A percentile compares a stretch with the other conserved stretches of the same genome.
These are phyloP conservation scores for Pararge aegeria DNA, from an alignment of 1,140 invertebrate species.

Conservation along the genomic window DNA sequence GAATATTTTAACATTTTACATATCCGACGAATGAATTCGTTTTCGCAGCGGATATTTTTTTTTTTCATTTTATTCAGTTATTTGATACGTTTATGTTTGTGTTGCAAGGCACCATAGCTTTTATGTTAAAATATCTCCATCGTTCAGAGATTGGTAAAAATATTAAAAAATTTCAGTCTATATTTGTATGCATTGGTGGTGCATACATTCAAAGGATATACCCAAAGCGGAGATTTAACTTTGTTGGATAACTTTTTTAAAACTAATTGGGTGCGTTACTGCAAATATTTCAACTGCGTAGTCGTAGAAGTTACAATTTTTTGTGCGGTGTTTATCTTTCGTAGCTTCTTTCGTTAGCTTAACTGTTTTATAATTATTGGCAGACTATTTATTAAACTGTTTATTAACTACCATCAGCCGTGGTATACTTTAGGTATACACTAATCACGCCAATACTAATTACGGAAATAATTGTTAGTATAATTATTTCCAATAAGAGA, in stretches of 20 bases:
- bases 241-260: slow-evolving; percentile 15
- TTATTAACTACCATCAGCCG: too few relatives aligned
- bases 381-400: too few relatives aligned
- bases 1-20: slow-evolving; percentile 79
- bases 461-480: too few relatives aligned
- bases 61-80: slow-evolving; percentile 66
- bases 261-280: slow-evolving; percentile 18
- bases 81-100: slow-evolving; percentile 69
- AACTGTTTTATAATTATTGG: too few relatives aligned
- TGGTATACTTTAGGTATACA: too few relatives aligned
- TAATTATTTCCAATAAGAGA: too few relatives aligned
- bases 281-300: neutral
- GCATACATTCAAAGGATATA: slow-evolving; percentile 17
- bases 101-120: slow-evolving; percentile 35
- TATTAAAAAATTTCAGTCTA: slow-evolving; percentile 34
- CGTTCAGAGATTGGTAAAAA: slow-evolving; percentile 43
- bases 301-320: too few relatives aligned
- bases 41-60: slow-evolving; percentile 60
- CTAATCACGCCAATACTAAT: too few relatives aligned
- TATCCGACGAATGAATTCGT: slow-evolving; percentile 76
- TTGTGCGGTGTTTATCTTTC: too few relatives aligned
- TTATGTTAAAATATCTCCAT: slow-evolving; percentile 42
- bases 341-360: too few relatives aligned
- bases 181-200: slow-evolving; percentile 23
- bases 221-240: slow-evolving; percentile 16